phyloP scores from a whole-genome alignment of 2,888 invertebrate species.

The Dione vanillae region DNA sequence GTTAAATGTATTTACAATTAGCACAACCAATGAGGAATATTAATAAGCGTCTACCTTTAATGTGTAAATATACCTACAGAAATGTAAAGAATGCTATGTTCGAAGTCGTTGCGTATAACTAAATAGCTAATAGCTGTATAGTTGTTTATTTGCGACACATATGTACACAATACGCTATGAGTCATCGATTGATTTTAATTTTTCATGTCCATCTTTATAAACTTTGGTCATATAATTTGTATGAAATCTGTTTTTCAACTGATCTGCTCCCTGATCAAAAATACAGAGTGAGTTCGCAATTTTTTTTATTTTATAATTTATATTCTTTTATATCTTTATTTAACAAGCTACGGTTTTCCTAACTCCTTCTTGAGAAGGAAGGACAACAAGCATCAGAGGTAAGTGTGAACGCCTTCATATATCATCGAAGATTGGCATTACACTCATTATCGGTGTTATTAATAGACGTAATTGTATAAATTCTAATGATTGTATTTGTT shows the following conservation, averaged over 20 bases:
- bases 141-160: not conserved
- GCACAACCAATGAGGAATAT: constrained; percentile 52
- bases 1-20: constrained; percentile 51
- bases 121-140: not conserved
- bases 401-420: constrained; percentile 58
- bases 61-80: constrained; percentile 46
- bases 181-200: not conserved
- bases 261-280: too few relatives aligned
- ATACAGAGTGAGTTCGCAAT: too few relatives aligned
- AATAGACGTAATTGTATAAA: constrained; percentile 67
- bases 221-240: not conserved
- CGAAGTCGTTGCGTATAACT: constrained; percentile 50
- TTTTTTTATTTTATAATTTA: too few relatives aligned
- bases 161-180: not conserved
- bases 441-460: constrained; percentile 61
- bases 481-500: constrained; percentile 63
- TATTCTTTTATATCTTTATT: too few relatives aligned
- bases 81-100: constrained; percentile 56
- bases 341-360: not conserved
- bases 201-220: not conserved
- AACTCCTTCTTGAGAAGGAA: constrained; percentile 58
- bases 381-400: constrained; percentile 50
- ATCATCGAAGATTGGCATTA: constrained; percentile 60
- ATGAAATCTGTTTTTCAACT: too few relatives aligned
- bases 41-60: constrained; percentile 52